Conservation (phyloP, 2,113 vertebrate species). For the Lutjanus erythropterus region DNA sequence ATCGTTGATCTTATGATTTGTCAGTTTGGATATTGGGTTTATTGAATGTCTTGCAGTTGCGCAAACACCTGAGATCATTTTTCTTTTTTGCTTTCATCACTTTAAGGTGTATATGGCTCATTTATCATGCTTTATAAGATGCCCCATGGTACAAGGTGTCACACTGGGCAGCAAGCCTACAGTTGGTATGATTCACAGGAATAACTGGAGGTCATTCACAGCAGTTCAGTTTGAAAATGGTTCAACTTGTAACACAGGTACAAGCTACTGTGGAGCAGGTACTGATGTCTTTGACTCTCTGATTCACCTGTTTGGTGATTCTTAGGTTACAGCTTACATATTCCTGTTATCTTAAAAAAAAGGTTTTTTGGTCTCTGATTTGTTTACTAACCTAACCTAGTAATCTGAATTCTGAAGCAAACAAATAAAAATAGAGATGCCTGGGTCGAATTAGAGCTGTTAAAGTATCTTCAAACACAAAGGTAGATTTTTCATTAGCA, state of each 20-base stretch:
- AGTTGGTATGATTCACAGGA: constrained; percentile 21
- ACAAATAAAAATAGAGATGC: constrained; percentile 61
- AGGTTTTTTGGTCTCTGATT: constrained; percentile 6
- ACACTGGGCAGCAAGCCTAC: not conserved
- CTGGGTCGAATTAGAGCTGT: constrained; percentile 62
- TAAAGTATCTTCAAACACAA: constrained; percentile 64
- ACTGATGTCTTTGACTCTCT: constrained; percentile 17
- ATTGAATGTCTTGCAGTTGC: constrained; percentile 22
- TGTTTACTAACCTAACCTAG: constrained; percentile 39
- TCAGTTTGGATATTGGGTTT: constrained; percentile 39
- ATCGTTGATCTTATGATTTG: constrained; percentile 40
- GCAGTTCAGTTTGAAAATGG: not conserved
- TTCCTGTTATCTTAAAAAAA: not conserved
- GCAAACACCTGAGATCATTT: constrained; percentile 10
- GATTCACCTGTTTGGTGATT: constrained; percentile 24
- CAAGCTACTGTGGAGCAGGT: constrained; percentile 4
- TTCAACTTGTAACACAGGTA: constrained; percentile 19
- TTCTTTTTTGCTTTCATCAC: constrained; percentile 28
- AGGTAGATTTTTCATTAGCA: constrained; percentile 62
- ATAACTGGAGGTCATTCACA: constrained; percentile 7
- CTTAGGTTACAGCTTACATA: constrained; percentile 5
- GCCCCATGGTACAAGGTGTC: constrained; percentile 3
- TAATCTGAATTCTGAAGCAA: constrained; percentile 48
- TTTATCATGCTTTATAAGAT: constrained; percentile 27
- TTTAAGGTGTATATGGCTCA: constrained; percentile 14